Percentiles rank a stretch among this genome's conserved stretches.
phyloP scores from a whole-genome alignment of 2,888 invertebrate species.

The Fragum whitleyi region DNA sequence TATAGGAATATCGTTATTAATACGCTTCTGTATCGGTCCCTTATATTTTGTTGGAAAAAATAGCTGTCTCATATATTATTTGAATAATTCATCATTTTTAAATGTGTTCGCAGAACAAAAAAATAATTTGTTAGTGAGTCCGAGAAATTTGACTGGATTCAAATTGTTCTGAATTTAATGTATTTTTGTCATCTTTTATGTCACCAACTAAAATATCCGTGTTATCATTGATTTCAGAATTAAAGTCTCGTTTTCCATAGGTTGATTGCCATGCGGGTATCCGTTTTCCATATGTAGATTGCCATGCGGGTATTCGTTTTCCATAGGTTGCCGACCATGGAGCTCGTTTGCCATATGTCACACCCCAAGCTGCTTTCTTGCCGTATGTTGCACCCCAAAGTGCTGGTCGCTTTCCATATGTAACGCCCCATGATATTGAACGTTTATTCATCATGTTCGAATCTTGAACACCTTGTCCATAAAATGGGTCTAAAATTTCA shows the following conservation, averaged over 20 bases:
- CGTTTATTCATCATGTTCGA: not conserved
- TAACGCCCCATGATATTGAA: not conserved
- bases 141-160: not conserved
- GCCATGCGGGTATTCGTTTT: constrained; percentile 34
- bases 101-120: not conserved
- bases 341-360: constrained; percentile 3
- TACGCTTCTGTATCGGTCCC: too few relatives aligned
- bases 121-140: not conserved
- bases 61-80: too few relatives aligned
- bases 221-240: not conserved
- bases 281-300: constrained; percentile 41
- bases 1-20: too few relatives aligned
- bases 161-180: constrained; percentile 9
- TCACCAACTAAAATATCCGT: not conserved
- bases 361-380: not conserved
- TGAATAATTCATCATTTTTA: too few relatives aligned
- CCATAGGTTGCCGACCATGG: constrained; percentile 17
- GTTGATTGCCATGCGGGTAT: constrained; percentile 26
- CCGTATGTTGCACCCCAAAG: constrained; percentile 27
- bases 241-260: constrained; percentile 34
- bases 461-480: not conserved
- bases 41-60: too few relatives aligned
- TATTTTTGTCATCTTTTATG: not conserved
- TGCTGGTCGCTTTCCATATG: constrained; percentile 49
- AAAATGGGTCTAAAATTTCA: not conserved